Evolutionary conservation across 53 echinoderm and acorn worm genomes (phyloP).

Genomic region (Antedon mediterranea): DNA sequence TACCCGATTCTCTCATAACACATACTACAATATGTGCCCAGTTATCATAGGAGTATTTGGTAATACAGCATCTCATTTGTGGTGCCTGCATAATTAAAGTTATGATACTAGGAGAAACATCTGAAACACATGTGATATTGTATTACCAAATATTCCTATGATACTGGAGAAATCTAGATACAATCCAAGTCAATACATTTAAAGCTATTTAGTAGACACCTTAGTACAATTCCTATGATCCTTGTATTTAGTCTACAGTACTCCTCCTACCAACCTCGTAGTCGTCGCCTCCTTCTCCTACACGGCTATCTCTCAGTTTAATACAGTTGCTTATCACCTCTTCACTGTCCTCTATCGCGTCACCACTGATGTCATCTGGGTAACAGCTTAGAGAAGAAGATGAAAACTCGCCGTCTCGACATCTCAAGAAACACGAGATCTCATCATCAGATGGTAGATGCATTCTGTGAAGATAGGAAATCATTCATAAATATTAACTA

Average conservation of each 20-base stretch:
- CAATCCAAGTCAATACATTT: too few relatives aligned
- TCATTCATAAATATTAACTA: neutral
- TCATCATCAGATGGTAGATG: slow-evolving; percentile 28
- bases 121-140: too few relatives aligned
- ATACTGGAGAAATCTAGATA: too few relatives aligned
- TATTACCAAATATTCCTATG: too few relatives aligned
- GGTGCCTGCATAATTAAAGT: too few relatives aligned
- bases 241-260: neutral
- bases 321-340: slow-evolving; percentile 77
- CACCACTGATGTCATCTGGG: slow-evolving; percentile 31
- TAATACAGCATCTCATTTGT: too few relatives aligned
- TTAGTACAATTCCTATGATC: too few relatives aligned
- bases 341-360: slow-evolving; percentile 49
- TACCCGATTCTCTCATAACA: too few relatives aligned
- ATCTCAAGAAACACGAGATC: slow-evolving; percentile 61
- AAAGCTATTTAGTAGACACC: too few relatives aligned
- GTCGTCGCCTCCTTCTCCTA: slow-evolving; percentile 5
- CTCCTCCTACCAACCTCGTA: neutral
- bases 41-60: too few relatives aligned
- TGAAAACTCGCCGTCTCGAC: slow-evolving; percentile 45
- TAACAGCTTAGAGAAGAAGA: slow-evolving; percentile 16
- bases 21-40: too few relatives aligned
- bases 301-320: slow-evolving; percentile 7
- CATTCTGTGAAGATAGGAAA: slow-evolving; percentile 12
- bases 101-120: too few relatives aligned